Conservation (phyloP, 2,888 invertebrate species). For the Alviniconcha strummeri region DNA sequence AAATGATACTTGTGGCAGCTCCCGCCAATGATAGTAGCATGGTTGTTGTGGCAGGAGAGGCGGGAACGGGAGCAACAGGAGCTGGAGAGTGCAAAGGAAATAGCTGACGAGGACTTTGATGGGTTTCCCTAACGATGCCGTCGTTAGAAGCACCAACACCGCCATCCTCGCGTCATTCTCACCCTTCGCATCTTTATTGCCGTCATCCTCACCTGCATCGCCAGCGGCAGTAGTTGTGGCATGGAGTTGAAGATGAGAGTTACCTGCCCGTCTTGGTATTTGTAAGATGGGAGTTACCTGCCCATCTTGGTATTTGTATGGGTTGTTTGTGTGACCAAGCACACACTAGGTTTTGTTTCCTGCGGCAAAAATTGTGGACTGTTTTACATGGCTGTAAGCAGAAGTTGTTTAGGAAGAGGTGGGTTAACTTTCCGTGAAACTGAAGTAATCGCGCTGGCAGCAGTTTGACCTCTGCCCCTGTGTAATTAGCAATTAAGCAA, state of each 20-base stretch:
- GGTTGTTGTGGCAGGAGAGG: conserved; percentile 79
- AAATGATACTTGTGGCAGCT: no score
- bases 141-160: neutral
- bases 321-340: neutral
- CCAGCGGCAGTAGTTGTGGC: neutral
- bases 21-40: neutral
- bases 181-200: neutral
- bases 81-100: conserved; percentile 98
- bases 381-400: no score
- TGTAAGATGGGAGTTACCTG: neutral
- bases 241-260: neutral
- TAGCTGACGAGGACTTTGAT: conserved; percentile 94
- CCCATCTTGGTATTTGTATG: neutral
- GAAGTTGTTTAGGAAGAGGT: no score
- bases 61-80: conserved; percentile 98
- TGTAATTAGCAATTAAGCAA: no score
- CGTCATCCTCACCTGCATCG: neutral
- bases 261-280: neutral
- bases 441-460: no score
- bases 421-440: no score
- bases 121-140: conserved; percentile 64
- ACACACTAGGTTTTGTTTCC: neutral
- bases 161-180: neutral
- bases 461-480: no score
- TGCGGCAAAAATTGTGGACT: no score